phyloP scores from a whole-genome alignment of 2,888 invertebrate genomes.

The Punctoribates punctum region DNA sequence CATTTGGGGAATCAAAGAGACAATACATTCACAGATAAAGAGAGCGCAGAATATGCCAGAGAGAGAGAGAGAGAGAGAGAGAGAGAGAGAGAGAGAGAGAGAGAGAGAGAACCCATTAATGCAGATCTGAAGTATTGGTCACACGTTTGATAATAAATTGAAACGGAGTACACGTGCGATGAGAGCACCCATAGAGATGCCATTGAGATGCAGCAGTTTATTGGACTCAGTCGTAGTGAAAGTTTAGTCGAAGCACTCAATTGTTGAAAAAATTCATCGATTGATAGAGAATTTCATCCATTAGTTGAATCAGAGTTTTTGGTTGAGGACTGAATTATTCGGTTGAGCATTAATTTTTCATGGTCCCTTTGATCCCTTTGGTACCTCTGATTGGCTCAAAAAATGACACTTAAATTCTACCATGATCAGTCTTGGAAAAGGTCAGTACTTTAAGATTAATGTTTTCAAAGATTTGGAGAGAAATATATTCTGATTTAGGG shows the following conservation, averaged over 20 bases:
- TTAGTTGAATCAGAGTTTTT: no score
- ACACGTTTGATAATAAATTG: conserved; percentile 31
- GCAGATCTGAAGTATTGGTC: conserved; percentile 36
- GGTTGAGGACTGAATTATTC: no score
- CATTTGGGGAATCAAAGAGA: conserved; percentile 31
- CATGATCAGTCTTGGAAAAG: no score
- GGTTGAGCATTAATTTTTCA: no score
- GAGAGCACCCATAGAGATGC: conserved; percentile 35
- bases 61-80: neutral
- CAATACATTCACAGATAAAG: conserved; percentile 9
- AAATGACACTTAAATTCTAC: no score
- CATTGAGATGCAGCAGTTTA: conserved; percentile 25
- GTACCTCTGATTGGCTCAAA: no score
- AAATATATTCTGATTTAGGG: no score
- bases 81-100: conserved; percentile 33
- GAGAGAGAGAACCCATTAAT: conserved; percentile 33
- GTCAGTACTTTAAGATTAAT: no score
- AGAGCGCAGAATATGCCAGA: neutral
- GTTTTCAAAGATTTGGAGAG: no score
- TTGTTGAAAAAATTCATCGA: neutral
- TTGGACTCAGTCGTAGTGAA: no score
- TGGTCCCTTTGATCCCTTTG: no score
- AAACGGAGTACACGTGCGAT: conserved; percentile 32
- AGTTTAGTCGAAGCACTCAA: neutral
- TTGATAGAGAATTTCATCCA: no score